These are phyloP conservation scores for Nomada fabriciana DNA, from an alignment of 2,888 invertebrate species.

Conservation along the genomic window DNA sequence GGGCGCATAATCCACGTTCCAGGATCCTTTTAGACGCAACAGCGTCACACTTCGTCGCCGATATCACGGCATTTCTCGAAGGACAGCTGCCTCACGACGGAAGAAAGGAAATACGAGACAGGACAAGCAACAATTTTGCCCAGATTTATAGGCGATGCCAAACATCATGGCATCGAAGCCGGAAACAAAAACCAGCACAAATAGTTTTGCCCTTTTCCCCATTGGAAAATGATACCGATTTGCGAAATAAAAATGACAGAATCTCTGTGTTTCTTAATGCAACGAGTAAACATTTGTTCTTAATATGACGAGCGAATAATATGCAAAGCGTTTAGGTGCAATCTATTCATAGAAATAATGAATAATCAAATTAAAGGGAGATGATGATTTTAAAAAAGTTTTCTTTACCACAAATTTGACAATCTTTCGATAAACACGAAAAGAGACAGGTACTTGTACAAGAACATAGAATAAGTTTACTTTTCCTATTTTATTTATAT, in stretches of 20 bases:
- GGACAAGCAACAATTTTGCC: conserved; percentile 23
- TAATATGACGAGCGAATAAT: too few relatives aligned
- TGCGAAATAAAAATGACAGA: background rate
- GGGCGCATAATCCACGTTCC: background rate
- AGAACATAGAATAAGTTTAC: too few relatives aligned
- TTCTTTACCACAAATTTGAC: too few relatives aligned
- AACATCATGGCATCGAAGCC: background rate
- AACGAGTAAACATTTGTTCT: too few relatives aligned
- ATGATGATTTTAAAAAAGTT: too few relatives aligned
- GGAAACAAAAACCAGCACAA: background rate
- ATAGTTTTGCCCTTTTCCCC: background rate
- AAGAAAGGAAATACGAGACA: conserved; percentile 10
- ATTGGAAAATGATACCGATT: background rate
- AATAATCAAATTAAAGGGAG: too few relatives aligned
- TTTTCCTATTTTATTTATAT: background rate
- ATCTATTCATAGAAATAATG: too few relatives aligned
- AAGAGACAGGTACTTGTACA: too few relatives aligned
- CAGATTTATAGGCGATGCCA: conserved; percentile 17
- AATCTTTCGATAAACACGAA: too few relatives aligned
- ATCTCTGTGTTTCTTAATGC: too few relatives aligned
- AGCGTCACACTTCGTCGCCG: background rate
- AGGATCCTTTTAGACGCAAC: background rate
- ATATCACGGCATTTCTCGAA: conserved; percentile 6
- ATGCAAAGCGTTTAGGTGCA: too few relatives aligned
- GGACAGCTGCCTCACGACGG: background rate